Evolutionary conservation across 2,888 invertebrate genomes (phyloP), one percentile per base, ranked within the genome.

Genomic region (Periphyllus acericola): DNA sequence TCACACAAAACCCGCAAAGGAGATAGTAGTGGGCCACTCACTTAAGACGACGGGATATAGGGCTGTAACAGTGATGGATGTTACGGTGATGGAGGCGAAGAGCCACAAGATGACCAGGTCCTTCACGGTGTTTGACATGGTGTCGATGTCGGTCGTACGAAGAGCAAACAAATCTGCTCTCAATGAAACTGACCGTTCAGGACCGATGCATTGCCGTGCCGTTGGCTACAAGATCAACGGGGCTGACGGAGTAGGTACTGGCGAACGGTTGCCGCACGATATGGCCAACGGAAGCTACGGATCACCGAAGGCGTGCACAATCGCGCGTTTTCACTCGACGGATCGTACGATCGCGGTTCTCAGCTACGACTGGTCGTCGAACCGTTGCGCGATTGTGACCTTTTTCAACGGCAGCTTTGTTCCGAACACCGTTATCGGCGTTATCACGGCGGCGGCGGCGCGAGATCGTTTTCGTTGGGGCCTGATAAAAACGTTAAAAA

Each of bases 21-120:
- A 8, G 0, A 11, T 14, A 55, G 19, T 9, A 17, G 29, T 32
- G 32, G 34, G 34, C 8, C 2, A 81, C 87, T 87, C 6, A 87
- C 87, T 55, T 9, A 87, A 14, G n/a, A 87, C 9, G n/a, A 87
- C 87, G 0, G 87, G 87, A 46, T 87, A 66, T 34, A 34, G 74
- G 60, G 25, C 21, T 1, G 40, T 25, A 19, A 34, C 19, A 2
- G 40, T 32, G 29, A 36, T 25, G 29, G 76, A 76, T n/a, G n/a
- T 76, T 14, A 25, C 4, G 11, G n/a, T 2, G 68, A 34, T 6
- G 25, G n/a, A 6, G 19, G 68, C 11, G 34, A 85, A 68, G 6
- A 78, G 46, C 52, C 76, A 85, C 9, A 78, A n/a, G 2, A 52
- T 6, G 11, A 52, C 29, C 52, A 71, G 32, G 17, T 1, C 19